Evolutionary conservation across 2,113 vertebrate genomes (phyloP).

Genomic region (Dromaius novaehollandiae): DNA sequence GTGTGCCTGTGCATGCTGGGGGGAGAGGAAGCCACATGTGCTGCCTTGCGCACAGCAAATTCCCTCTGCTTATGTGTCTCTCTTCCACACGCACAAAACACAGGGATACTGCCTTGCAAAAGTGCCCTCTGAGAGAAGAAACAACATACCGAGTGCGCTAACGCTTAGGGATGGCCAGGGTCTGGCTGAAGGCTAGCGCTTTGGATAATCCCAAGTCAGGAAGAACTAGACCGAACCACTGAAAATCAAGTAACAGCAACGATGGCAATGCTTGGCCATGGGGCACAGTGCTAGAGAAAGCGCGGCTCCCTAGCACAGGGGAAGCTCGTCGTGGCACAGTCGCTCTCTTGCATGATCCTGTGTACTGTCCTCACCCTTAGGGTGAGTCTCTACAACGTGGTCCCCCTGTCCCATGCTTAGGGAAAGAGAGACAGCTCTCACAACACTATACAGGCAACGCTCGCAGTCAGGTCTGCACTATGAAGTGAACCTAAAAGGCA

Average conservation of each 20-base stretch:
- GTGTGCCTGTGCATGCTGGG: background rate
- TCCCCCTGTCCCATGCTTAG: background rate
- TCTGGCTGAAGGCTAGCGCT: background rate
- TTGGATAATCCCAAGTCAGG: background rate
- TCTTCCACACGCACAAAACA: background rate
- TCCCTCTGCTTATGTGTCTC: background rate
- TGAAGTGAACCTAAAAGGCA: background rate
- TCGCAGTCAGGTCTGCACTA: background rate
- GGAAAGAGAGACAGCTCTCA: background rate
- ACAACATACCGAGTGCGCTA: fast-evolving
- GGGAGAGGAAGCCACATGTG: background rate
- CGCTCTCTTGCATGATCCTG: background rate
- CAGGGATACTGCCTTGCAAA: background rate
- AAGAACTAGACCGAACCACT: background rate
- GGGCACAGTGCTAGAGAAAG: background rate
- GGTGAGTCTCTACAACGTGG: background rate
- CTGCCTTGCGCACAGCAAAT: background rate
- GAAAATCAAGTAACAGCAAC: background rate
- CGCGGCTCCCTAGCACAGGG: background rate
- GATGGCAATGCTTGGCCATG: background rate
- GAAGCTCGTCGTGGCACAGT: background rate
- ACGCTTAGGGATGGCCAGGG: background rate
- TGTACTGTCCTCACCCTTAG: too few relatives aligned
- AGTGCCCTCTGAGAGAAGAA: background rate
- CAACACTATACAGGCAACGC: too few relatives aligned